Evolutionary conservation across 2,113 vertebrate genomes (phyloP), one percentile per base, ranked within the genome.

Genomic region (Saguinus imperator): DNA sequence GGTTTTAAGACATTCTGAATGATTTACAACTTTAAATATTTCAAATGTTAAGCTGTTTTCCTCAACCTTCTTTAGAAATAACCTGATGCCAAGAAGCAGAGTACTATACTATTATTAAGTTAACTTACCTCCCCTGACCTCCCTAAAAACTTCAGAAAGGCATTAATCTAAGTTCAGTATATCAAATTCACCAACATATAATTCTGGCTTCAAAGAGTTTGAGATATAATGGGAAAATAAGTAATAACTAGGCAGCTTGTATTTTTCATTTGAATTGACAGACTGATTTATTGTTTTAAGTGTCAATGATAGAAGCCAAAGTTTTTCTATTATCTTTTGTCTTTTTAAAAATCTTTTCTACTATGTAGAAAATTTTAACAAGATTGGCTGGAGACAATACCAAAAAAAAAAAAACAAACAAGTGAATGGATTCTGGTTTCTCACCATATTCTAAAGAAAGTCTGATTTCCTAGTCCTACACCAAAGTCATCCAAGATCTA

Each of bases 231-330:
- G 16, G 48, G 73, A 93, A 94, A 94, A 80, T 91, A 91, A 95
- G 27, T 85, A 57, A 97, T 85, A 40, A 84, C 48, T 79, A 94
- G 35, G 40, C 6, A 89, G 48, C 48, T 23, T 96, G 10, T n/a
- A 83, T 32, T 91, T 95, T 97, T 94, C 32, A 93, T 14, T 88
- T 94, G 40, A 95, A 94, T 21, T 94, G 35, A 83, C 7, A 86
- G 43, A 87, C 21, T 20, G 14, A 55, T 40, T 83, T 64, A 80
- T 55, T 68, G 80, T 72, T 58, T 12, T 20, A 87, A 80, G 32
- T 37, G 32, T 81, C 43, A 91, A 29, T 87, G 68, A 20, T 21
- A 84, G 29, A 96, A 88, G 35, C 14, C 66, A 85, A 85, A n/a
- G 3, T 66, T 86, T 85, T 66, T 72, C 2, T 55, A 84, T 72